Conservation (phyloP, 1,140 invertebrate genomes). For the Ectropis grisescens region DNA sequence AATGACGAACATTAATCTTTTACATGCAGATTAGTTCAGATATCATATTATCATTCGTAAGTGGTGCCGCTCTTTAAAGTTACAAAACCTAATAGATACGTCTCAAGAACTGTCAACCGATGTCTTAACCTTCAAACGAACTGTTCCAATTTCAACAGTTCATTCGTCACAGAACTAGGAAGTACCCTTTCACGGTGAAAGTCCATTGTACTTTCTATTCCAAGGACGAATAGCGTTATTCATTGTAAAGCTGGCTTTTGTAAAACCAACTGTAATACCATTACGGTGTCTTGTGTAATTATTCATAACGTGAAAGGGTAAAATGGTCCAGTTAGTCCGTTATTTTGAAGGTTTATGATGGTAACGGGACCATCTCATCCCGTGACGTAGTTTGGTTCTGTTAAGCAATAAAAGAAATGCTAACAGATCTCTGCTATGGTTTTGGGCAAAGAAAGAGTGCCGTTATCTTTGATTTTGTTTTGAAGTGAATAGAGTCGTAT, state of each 20-base stretch:
- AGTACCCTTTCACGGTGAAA: constrained; percentile 55
- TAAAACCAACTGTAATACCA: constrained; percentile 23
- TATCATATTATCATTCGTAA: no score
- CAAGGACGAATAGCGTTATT: constrained; percentile 38
- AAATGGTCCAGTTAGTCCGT: constrained; percentile 45
- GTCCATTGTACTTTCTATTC: constrained; percentile 52
- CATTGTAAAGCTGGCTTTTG: constrained; percentile 50
- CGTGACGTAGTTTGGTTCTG: constrained; percentile 28
- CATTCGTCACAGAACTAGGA: constrained; percentile 50
- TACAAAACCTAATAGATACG: no score
- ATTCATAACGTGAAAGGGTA: constrained; percentile 54
- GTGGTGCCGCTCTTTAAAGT: no score
- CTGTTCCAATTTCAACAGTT: constrained; percentile 12
- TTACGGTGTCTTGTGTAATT: constrained; percentile 63
- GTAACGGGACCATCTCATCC: constrained; percentile 34
- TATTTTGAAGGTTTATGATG: constrained; percentile 31
- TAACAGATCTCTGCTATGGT: no score
- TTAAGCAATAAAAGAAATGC: no score
- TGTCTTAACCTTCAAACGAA: no score
- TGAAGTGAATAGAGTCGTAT: no score
- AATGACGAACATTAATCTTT: no score
- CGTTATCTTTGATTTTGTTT: no score
- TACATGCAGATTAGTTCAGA: no score
- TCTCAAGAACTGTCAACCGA: no score
- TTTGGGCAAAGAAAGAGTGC: no score